Evolutionary conservation across 2,113 vertebrate species (phyloP).

Genomic region (Pterocles burchelli): DNA sequence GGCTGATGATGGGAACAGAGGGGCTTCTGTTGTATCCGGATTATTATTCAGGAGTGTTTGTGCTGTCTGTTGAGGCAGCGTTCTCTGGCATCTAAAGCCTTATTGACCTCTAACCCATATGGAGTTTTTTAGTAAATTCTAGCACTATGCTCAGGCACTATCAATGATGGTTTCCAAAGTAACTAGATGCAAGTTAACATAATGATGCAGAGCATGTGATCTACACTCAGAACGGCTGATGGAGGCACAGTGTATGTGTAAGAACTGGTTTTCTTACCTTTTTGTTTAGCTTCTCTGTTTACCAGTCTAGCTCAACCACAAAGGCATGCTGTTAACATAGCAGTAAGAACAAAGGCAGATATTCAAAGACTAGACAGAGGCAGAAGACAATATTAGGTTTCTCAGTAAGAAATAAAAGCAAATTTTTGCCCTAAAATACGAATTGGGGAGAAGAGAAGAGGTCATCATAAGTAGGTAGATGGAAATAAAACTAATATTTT

Average conservation of each 20-base stretch:
- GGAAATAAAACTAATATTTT: neutral
- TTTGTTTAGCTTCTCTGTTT: slow-evolving; percentile 47
- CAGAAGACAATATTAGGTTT: neutral
- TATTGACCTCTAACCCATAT: slow-evolving; percentile 64
- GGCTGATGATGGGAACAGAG: slow-evolving; percentile 61
- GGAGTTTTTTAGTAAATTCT: slow-evolving; percentile 62
- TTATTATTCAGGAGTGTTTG: slow-evolving; percentile 74
- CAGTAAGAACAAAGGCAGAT: neutral
- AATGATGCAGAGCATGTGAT: slow-evolving; percentile 18
- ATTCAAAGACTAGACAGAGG: neutral
- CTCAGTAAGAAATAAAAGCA: neutral
- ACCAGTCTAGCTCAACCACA: neutral
- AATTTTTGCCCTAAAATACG: neutral
- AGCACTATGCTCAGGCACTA: slow-evolving; percentile 36
- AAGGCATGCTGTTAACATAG: neutral
- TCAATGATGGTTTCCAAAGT: slow-evolving; percentile 65
- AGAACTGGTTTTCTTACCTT: neutral
- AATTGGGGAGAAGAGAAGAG: neutral
- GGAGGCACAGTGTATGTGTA: neutral
- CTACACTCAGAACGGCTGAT: neutral
- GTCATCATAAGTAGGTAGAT: neutral
- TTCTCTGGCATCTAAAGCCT: slow-evolving; percentile 61
- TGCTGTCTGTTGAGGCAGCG: slow-evolving; percentile 30
- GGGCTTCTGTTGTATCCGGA: slow-evolving; percentile 70
- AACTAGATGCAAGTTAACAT: slow-evolving; percentile 27